phyloP scores from a whole-genome alignment of 2,797 vertebrate species.

The Gallinago nigripennis region DNA sequence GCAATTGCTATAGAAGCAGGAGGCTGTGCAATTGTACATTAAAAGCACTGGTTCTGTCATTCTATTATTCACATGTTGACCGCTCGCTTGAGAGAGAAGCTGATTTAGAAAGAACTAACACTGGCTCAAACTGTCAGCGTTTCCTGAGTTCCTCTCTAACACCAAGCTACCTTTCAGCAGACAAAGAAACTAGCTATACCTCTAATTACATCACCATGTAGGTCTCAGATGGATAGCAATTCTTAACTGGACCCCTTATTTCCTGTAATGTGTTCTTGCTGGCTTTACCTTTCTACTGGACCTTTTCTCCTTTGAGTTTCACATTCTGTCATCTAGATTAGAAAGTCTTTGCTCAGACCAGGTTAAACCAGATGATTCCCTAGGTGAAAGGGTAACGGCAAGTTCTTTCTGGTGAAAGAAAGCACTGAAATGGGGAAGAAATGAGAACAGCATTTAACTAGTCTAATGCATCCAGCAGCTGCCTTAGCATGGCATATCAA shows the following conservation, averaged over 20 bases:
- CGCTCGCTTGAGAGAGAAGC: not conserved
- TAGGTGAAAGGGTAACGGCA: not conserved
- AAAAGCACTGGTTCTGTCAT: not conserved
- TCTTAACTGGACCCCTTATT: not conserved
- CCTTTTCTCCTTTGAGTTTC: not conserved
- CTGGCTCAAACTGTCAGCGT: not conserved
- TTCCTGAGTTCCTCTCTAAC: not conserved
- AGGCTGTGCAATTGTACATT: not conserved
- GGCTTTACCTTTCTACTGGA: not conserved
- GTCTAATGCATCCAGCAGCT: not conserved
- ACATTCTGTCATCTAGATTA: not conserved
- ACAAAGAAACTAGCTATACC: not conserved
- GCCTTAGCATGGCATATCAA: constrained; percentile 1
- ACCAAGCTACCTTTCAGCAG: not conserved
- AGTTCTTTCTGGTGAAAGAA: not conserved
- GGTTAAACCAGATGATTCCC: not conserved
- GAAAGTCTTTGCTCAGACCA: not conserved
- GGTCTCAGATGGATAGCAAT: not conserved
- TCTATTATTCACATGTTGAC: not conserved
- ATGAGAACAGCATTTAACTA: not conserved
- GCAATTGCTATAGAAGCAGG: not conserved
- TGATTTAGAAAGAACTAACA: not conserved
- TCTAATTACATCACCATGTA: not conserved
- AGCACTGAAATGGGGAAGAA: not conserved
- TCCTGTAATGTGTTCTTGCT: not conserved